A percentile compares a stretch with the other conserved stretches of the same genome.
These are phyloP conservation scores for Nemurella pictetii DNA, from an alignment of 2,888 invertebrate genomes.

Conservation along the genomic window DNA sequence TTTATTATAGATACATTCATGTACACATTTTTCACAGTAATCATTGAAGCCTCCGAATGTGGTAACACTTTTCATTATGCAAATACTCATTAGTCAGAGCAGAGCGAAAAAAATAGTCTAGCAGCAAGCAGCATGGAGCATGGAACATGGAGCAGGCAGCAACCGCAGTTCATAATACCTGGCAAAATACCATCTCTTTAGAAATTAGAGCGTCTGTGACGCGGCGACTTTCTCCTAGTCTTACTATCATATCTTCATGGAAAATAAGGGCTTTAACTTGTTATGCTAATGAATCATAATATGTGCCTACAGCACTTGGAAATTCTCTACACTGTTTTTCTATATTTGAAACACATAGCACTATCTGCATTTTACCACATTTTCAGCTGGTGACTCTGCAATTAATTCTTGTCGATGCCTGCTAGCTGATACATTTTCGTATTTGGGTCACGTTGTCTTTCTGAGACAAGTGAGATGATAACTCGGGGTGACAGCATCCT, in stretches of 20 bases:
- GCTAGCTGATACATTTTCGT: background rate
- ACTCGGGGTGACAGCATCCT: background rate
- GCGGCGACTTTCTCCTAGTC: no score
- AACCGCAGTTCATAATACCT: no score
- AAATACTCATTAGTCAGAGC: background rate
- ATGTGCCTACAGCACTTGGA: background rate
- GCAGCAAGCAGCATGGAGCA: background rate
- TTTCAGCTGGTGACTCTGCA: background rate
- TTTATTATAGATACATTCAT: background rate
- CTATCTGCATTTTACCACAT: background rate
- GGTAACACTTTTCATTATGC: background rate
- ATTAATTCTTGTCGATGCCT: constrained; percentile 11
- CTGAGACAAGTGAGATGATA: background rate
- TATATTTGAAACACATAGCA: background rate
- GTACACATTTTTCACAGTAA: background rate
- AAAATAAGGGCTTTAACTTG: background rate
- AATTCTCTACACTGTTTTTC: no score
- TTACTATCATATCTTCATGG: background rate
- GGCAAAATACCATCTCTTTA: no score
- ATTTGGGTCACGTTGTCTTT: constrained; percentile 1
- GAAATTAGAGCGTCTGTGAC: no score
- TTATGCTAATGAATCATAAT: background rate
- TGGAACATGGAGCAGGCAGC: no score
- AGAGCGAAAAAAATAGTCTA: background rate
- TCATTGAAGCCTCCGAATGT: background rate